Base-by-base conservation (phyloP, 2,113 vertebrate species). In the Machaerirhynchus nigripectus region DNA sequence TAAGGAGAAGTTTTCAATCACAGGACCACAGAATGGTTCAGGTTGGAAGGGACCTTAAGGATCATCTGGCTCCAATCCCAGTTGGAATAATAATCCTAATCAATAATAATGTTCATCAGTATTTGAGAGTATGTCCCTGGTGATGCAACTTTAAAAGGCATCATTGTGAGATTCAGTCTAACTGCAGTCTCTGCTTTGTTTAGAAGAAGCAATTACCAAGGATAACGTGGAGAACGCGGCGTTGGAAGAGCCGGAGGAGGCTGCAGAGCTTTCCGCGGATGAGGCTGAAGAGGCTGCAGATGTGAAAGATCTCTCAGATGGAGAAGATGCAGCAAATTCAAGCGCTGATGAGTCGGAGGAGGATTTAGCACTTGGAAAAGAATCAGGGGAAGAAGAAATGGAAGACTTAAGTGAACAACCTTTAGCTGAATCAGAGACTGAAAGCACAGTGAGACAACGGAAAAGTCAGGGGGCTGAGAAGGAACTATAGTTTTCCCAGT, bases 381-480 rank as follows among this genome's bases (percentile, higher is more conserved):
- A 92, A 22, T 93, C 85, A 6, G 97, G 71, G 26, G 63, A 95
- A 23, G 95, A 96, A 15, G 96, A 96, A 47, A 40, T 44, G 7
- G 96, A 90, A 59, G 92, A 96, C 4, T 50, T 47, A 40, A 80
- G 64, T 5, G 97, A 94, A 27, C 92, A 82, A 30, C 89, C 33
- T 7, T 13, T 53, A 56, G 81, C 85, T 40, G 95, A 94, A 35
- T 20, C 78, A 22, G 97, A 97, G 65, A 68, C 76, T 16, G 97
- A 98, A 65, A 97, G 96, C 69, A 86, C 96, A 3, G 21, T 99
- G 96, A 97, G 98, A 52, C 98, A 98, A 83, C 98, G 98, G 64
- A 98, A 90, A 80, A 97, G 91, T 53, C 98, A 98, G 84, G 95
- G 26, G 16, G 82, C 90, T 19, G 92, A 93, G 44, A 78, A 89